These are phyloP conservation scores for Ormyrus nitidulus DNA, from an alignment of 2,888 invertebrate genomes.

Conservation along the genomic window DNA sequence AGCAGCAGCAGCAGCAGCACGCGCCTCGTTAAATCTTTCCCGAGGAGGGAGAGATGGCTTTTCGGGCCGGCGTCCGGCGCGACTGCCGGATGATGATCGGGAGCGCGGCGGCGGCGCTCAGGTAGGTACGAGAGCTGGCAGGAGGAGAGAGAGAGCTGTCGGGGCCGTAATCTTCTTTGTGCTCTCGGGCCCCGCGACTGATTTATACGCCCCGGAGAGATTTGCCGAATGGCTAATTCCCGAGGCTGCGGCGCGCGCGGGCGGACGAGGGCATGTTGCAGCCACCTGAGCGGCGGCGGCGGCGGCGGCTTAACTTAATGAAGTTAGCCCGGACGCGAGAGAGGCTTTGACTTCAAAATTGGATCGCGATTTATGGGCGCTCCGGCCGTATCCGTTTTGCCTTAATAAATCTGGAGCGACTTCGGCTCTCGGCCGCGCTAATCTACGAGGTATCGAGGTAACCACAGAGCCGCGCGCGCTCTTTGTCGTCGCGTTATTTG, in stretches of 20 bases:
- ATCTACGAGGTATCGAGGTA: too few relatives aligned
- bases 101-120: neutral
- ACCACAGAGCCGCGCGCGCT: too few relatives aligned
- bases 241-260: neutral
- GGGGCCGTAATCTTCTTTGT: conserved; percentile 47
- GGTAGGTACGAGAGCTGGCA: neutral
- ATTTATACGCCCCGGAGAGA: conserved; percentile 3
- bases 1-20: conserved; percentile 1
- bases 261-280: neutral
- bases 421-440: too few relatives aligned
- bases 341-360: too few relatives aligned
- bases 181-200: neutral
- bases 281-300: neutral
- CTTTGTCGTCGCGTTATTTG: too few relatives aligned
- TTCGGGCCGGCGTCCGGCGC: neutral
- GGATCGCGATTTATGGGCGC: too few relatives aligned
- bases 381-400: too few relatives aligned
- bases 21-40: conserved; percentile 49
- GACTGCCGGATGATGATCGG: conserved; percentile 30
- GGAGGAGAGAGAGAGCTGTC: conserved; percentile 6
- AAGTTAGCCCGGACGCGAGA: too few relatives aligned
- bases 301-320: too few relatives aligned
- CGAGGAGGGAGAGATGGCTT: conserved; percentile 6
- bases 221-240: neutral
- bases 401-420: too few relatives aligned